phyloP scores from a whole-genome alignment of 1,140 invertebrate genomes.

The Lethrus apterus region DNA sequence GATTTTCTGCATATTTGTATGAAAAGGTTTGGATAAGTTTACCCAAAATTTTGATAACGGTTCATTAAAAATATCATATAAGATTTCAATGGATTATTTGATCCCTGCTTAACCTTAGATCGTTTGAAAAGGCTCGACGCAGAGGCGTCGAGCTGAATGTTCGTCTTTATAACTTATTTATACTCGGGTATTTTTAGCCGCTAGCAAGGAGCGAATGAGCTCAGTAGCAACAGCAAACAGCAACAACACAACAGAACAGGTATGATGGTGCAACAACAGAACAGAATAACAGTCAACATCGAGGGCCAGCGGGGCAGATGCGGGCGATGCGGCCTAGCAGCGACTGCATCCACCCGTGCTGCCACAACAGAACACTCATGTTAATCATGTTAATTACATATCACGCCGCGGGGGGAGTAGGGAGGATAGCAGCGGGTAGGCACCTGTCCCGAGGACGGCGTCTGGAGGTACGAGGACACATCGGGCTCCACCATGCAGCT shows the following conservation, averaged over 20 bases:
- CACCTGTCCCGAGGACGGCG: conserved; percentile 74
- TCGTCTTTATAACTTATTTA: conserved; percentile 27
- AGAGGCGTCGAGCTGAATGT: conserved; percentile 14
- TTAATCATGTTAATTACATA: conserved; percentile 48
- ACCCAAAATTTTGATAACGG: no score
- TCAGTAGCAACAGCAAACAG: conserved; percentile 25
- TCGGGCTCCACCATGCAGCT: conserved; percentile 80
- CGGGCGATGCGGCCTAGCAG: conserved; percentile 6
- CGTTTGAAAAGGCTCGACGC: no score
- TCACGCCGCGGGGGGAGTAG: conserved; percentile 40
- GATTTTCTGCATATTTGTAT: no score
- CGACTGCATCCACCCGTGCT: conserved; percentile 16
- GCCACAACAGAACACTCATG: conserved; percentile 41
- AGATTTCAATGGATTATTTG: no score
- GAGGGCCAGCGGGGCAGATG: conserved; percentile 13
- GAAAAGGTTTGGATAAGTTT: no score
- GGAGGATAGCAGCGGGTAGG: conserved; percentile 42
- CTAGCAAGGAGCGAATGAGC: conserved; percentile 27
- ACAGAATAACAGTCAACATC: conserved; percentile 18
- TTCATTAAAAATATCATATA: no score
- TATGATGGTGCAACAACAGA: conserved; percentile 24
- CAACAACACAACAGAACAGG: conserved; percentile 30
- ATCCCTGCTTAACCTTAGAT: no score
- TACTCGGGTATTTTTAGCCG: conserved; percentile 31
- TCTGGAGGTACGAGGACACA: conserved; percentile 73